Evolutionary conservation across 2,113 vertebrate genomes (phyloP).

Genomic region (Sterna hirundo): DNA sequence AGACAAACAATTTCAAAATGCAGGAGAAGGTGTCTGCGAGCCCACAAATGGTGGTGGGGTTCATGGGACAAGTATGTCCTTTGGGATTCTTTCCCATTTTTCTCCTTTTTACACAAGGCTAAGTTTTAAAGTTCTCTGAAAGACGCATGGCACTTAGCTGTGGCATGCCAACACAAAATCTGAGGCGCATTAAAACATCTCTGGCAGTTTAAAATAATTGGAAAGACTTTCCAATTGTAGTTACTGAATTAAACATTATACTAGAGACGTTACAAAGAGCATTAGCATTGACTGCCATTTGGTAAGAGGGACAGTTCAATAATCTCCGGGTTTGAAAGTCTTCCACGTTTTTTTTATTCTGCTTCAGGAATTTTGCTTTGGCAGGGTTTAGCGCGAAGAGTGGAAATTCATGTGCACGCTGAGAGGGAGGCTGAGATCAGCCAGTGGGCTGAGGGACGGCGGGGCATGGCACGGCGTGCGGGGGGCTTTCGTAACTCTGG

Average conservation of each 20-base stretch:
- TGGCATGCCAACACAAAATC: conserved; percentile 16
- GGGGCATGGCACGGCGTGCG: background rate
- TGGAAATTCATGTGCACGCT: background rate
- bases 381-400: background rate
- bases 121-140: background rate
- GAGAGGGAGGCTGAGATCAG: background rate
- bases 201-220: conserved; percentile 34
- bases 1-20: conserved; percentile 5
- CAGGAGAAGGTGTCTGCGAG: background rate
- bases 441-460: background rate
- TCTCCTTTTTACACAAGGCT: background rate
- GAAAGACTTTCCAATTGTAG: conserved; percentile 8
- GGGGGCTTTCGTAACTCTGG: background rate
- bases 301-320: conserved; percentile 26
- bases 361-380: conserved; percentile 41
- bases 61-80: background rate
- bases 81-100: background rate
- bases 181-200: conserved; percentile 9
- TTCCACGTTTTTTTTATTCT: conserved; percentile 30
- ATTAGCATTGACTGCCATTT: background rate
- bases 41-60: background rate
- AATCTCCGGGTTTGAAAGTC: conserved; percentile 33
- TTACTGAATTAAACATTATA: conserved; percentile 43
- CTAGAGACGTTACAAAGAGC: background rate
- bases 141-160: conserved; percentile 1